These are phyloP conservation scores for Tenodera sinensis DNA, from an alignment of 2,888 invertebrate genomes.

Conservation along the genomic window DNA sequence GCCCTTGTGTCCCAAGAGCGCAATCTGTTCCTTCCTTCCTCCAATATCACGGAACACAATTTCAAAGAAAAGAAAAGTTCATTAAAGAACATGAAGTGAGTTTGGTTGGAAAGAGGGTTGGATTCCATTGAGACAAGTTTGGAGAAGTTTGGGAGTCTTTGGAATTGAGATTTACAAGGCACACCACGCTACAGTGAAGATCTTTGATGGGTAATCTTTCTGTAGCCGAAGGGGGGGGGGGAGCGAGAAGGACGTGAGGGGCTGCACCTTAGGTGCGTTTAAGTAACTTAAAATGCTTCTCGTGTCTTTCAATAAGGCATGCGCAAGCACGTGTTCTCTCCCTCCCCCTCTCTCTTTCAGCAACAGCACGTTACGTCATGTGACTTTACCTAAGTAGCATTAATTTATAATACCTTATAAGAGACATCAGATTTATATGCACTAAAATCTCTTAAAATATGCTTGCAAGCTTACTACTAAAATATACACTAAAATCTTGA, in stretches of 20 bases:
- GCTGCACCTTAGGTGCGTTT: neutral
- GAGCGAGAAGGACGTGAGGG: neutral
- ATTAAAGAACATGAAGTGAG: constrained; percentile 16
- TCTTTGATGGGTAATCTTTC: neutral
- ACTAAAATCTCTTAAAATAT: no score
- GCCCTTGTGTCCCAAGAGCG: neutral
- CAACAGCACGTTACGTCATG: no score
- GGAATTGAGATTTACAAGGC: neutral
- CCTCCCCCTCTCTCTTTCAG: no score
- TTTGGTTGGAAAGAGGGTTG: neutral
- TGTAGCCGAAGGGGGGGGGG: neutral
- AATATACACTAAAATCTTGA: no score
- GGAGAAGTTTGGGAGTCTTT: neutral
- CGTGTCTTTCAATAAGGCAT: no score
- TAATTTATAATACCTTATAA: no score
- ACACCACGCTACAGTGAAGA: neutral
- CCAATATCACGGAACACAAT: constrained; percentile 15
- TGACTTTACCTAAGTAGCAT: no score
- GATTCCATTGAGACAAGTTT: neutral
- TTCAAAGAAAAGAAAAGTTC: constrained; percentile 12
- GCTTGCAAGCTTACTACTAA: no score
- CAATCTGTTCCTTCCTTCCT: neutral
- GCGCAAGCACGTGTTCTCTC: no score
- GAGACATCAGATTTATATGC: no score
- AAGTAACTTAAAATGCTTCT: neutral